phyloP scores from a whole-genome alignment of 2,888 invertebrate species.

The Seira ritae region DNA sequence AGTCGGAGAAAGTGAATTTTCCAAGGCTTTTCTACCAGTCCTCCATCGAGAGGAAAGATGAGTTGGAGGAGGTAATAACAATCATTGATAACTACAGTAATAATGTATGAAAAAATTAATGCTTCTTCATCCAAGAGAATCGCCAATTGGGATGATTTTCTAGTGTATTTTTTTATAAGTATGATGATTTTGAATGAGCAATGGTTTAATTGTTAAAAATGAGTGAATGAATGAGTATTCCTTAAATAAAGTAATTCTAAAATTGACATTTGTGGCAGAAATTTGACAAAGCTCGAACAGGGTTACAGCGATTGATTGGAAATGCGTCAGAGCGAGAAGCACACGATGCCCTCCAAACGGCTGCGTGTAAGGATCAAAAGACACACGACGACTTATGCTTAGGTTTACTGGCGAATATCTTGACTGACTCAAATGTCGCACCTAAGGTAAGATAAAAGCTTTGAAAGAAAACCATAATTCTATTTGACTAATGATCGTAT shows the following conservation, averaged over 20 bases:
- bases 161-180: no score
- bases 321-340: constrained; percentile 95
- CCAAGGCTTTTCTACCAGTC: constrained; percentile 71
- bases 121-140: no score
- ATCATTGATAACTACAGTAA: no score
- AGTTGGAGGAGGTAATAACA: constrained; percentile 71
- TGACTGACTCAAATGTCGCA: constrained; percentile 89
- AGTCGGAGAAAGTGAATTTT: constrained; percentile 61
- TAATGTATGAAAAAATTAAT: no score
- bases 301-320: constrained; percentile 85
- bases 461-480: no score
- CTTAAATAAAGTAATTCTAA: no score
- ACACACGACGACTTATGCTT: constrained; percentile 95
- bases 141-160: no score
- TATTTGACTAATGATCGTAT: no score
- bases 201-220: no score
- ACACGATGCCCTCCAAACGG: constrained; percentile 92
- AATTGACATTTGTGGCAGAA: no score
- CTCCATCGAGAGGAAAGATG: constrained; percentile 72
- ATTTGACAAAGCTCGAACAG: constrained; percentile 89
- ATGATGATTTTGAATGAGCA: constrained; percentile 18
- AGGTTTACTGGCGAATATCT: constrained; percentile 91
- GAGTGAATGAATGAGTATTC: no score
- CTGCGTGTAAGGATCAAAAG: constrained; percentile 87
- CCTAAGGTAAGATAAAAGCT: constrained; percentile 79